A percentile compares a stretch with the other conserved stretches of the same genome.
phyloP scores from a whole-genome alignment of 2,888 invertebrate species.

The Hypercompe scribonia region DNA sequence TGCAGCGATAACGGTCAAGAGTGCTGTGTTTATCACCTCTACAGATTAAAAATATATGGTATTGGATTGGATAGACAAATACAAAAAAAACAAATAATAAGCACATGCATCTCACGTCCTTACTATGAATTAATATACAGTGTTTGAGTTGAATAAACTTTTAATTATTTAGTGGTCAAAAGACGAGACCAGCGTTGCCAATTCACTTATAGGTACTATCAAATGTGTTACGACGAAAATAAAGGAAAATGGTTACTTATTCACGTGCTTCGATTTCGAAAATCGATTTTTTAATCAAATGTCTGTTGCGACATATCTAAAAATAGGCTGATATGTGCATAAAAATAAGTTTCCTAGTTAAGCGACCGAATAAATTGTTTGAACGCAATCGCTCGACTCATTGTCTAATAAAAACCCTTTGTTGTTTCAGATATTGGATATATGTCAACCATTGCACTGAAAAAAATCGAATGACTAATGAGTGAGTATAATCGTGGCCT shows the following conservation, averaged over 20 bases:
- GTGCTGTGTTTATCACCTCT: background rate
- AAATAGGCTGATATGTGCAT: background rate
- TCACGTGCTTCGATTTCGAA: background rate
- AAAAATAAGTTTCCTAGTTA: background rate
- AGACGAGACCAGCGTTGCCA: background rate
- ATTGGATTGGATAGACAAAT: background rate
- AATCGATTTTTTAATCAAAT: too few species aligned
- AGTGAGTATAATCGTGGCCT: background rate
- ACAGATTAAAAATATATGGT: background rate
- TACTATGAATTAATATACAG: background rate
- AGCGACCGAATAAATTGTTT: background rate
- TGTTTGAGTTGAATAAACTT: conserved; percentile 1
- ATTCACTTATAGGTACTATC: background rate
- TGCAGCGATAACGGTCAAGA: background rate
- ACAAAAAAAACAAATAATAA: background rate
- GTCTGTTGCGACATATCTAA: background rate
- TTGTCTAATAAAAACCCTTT: background rate
- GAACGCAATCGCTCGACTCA: background rate
- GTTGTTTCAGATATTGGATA: conserved; percentile 6
- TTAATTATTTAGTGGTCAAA: conserved; percentile 4
- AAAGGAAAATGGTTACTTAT: background rate
- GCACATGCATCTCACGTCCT: background rate
- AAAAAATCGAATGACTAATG: background rate
- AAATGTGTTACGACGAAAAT: background rate
- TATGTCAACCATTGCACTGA: background rate